Conservation (phyloP, 2,113 vertebrate species). For the Formicarius rufipectus region DNA sequence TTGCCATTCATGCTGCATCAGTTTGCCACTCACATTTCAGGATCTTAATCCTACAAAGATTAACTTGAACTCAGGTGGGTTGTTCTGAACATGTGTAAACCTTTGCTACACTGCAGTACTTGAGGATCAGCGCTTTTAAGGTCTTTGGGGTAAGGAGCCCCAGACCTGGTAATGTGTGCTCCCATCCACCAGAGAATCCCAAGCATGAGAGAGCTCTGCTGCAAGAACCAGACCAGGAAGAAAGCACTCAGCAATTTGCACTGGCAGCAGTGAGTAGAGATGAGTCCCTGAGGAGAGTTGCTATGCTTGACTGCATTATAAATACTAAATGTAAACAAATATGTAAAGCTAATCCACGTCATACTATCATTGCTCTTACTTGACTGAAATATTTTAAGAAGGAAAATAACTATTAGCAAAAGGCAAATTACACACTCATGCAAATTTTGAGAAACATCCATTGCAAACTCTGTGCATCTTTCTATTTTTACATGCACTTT, state of each 20-base stretch:
- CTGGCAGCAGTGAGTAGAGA: background rate
- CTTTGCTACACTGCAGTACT: background rate
- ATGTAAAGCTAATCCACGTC: slow-evolving; percentile 28
- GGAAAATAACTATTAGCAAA: slow-evolving; percentile 51
- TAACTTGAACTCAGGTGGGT: background rate
- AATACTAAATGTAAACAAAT: slow-evolving; percentile 60
- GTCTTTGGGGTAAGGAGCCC: background rate
- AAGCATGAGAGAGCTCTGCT: background rate
- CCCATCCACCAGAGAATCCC: background rate
- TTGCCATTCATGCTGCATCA: background rate
- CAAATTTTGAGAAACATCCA: slow-evolving; percentile 36
- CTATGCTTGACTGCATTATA: slow-evolving; percentile 23
- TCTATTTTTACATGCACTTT: slow-evolving; percentile 1
- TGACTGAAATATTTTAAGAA: slow-evolving; percentile 24
- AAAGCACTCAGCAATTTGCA: background rate
- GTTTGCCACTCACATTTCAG: slow-evolving; percentile 24
- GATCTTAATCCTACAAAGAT: slow-evolving; percentile 22
- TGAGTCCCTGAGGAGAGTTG: slow-evolving; percentile 35
- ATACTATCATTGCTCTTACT: slow-evolving; percentile 25
- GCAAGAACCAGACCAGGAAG: background rate
- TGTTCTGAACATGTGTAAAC: background rate
- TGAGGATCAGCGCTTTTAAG: background rate
- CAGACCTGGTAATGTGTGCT: background rate
- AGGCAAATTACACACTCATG: slow-evolving; percentile 30
- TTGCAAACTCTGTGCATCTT: slow-evolving; percentile 7